Evolutionary conservation across 2,888 invertebrate species (phyloP).

Genomic region (Drosophila paranaensis): DNA sequence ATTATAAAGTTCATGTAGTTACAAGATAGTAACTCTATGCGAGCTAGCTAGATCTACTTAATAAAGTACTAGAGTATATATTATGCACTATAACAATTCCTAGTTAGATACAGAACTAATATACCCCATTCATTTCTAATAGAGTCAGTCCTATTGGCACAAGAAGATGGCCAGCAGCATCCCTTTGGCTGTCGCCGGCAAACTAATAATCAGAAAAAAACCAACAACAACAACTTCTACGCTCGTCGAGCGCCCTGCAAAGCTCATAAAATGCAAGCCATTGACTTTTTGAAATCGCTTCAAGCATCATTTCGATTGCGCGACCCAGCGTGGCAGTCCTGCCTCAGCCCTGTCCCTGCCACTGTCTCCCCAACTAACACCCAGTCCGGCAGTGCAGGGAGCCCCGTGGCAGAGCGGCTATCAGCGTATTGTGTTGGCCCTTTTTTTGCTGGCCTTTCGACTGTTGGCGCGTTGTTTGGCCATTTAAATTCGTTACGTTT

Average conservation of each 20-base stretch:
- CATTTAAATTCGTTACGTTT: slow-evolving; percentile 80
- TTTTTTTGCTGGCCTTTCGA: slow-evolving; percentile 33
- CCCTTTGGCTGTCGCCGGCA: slow-evolving; percentile 21
- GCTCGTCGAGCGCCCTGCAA: slow-evolving; percentile 31
- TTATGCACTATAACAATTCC: not conserved
- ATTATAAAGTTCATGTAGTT: no score
- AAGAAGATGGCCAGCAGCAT: not conserved
- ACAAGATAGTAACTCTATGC: no score
- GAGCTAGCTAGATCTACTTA: no score
- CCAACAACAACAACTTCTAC: slow-evolving; percentile 10
- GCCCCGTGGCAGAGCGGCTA: slow-evolving; percentile 1
- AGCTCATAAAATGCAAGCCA: slow-evolving; percentile 82
- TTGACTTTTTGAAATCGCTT: slow-evolving; percentile 80
- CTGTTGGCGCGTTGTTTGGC: slow-evolving; percentile 66
- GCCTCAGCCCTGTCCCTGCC: not conserved
- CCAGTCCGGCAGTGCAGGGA: no score
- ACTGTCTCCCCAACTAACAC: not conserved
- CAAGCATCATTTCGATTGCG: slow-evolving; percentile 71
- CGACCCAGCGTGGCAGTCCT: slow-evolving; percentile 26
- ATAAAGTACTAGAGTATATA: no score
- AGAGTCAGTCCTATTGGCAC: not conserved
- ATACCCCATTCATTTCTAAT: not conserved
- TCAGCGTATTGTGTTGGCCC: slow-evolving; percentile 35
- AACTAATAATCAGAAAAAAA: slow-evolving; percentile 69
- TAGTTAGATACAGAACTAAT: not conserved